Evolutionary conservation across 1,140 invertebrate species (phyloP).

Genomic region (Trichonephila inaurata): DNA sequence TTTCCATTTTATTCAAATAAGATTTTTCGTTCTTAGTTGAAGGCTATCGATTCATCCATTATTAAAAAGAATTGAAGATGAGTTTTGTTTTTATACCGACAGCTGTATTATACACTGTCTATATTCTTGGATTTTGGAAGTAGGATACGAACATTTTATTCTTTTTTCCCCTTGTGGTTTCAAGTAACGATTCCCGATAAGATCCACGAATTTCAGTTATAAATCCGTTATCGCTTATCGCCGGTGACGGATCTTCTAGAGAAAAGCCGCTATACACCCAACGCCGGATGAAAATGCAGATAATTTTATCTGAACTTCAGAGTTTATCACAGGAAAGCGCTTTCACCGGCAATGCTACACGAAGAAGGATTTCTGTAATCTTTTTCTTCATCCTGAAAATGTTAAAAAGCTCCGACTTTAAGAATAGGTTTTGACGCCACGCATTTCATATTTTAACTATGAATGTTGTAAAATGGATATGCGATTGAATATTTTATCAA

Average conservation of each 20-base stretch:
- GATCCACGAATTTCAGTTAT: not conserved
- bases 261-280: conserved; percentile 7
- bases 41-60: too few relatives aligned
- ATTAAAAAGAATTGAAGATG: too few relatives aligned
- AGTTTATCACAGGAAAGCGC: conserved; percentile 27
- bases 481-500: too few relatives aligned
- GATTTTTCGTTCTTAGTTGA: too few relatives aligned
- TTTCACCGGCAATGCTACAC: conserved; percentile 2
- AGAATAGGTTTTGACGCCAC: not conserved
- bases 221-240: conserved; percentile 34
- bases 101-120: too few relatives aligned
- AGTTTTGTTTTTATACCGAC: too few relatives aligned
- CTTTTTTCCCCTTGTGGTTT: too few relatives aligned
- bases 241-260: conserved; percentile 18
- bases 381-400: not conserved
- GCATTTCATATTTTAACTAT: not conserved
- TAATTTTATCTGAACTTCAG: conserved; percentile 41
- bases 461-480: not conserved
- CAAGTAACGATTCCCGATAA: conserved; percentile 31
- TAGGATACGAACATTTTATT: too few relatives aligned
- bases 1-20: too few relatives aligned
- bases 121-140: too few relatives aligned
- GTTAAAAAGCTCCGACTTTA: not conserved
- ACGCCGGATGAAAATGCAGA: conserved; percentile 55
- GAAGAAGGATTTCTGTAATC: conserved; percentile 26